Conservation (phyloP, 2,797 vertebrate genomes). For the Siniperca obscura region DNA sequence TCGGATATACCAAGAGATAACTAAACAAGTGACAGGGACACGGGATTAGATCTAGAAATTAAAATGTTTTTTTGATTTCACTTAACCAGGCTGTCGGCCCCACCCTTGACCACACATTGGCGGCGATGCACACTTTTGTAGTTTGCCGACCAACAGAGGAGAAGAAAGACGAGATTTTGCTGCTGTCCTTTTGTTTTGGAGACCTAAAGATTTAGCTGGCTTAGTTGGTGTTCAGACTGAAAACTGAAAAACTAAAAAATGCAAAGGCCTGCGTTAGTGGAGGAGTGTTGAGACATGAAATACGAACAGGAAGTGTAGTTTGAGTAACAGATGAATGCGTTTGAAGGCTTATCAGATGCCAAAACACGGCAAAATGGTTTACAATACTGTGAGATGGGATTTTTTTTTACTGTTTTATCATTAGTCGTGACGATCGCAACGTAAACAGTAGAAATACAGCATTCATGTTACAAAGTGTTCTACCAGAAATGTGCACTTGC, state of each 20-base stretch:
- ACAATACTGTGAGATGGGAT: background rate
- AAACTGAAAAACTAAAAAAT: background rate
- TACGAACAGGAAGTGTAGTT: background rate
- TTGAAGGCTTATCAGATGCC: background rate
- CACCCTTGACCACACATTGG: background rate
- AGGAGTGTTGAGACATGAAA: slow-evolving; percentile 9
- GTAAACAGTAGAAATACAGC: background rate
- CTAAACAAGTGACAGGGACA: background rate
- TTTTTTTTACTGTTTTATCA: background rate
- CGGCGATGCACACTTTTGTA: background rate
- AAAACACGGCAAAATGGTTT: background rate
- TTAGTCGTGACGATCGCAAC: no score
- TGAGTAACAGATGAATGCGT: background rate
- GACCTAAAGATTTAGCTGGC: background rate
- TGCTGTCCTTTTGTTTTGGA: background rate
- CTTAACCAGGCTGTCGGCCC: background rate
- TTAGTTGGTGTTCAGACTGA: slow-evolving; percentile 9
- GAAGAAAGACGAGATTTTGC: background rate
- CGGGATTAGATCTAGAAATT: background rate
- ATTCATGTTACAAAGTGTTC: no score
- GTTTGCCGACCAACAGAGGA: background rate
- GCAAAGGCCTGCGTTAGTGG: background rate
- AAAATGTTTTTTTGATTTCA: background rate
- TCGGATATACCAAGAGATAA: no score
- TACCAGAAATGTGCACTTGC: background rate